These are phyloP conservation scores for Drosophila lutescens DNA, from an alignment of 2,888 invertebrate genomes.

Conservation along the genomic window DNA sequence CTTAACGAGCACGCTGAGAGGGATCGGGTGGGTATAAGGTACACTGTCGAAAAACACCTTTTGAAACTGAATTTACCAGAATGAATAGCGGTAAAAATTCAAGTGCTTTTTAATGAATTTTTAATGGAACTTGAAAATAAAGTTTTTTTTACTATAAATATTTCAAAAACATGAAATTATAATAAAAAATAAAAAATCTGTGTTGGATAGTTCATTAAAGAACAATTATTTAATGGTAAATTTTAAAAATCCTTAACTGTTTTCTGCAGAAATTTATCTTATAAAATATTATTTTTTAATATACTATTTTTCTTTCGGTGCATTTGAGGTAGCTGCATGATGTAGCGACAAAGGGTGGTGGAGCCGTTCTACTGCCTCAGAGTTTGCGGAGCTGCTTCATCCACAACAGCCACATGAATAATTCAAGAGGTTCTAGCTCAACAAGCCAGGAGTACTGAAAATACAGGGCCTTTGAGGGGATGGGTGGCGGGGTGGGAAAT, in stretches of 20 bases:
- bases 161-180: no score
- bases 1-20: conserved; percentile 27
- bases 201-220: no score
- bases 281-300: no score
- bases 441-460: conserved; percentile 31
- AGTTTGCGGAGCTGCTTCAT: conserved; percentile 26
- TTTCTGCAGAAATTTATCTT: no score
- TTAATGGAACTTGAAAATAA: no score
- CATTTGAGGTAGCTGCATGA: conserved; percentile 24
- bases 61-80: no score
- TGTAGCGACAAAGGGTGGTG: conserved; percentile 2
- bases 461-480: background rate
- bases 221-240: no score
- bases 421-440: conserved; percentile 43
- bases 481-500: background rate
- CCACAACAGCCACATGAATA: conserved; percentile 50
- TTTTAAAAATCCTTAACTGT: no score
- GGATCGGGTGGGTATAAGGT: conserved; percentile 15
- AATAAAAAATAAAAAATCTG: no score
- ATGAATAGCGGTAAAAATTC: no score
- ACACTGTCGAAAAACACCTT: conserved; percentile 1
- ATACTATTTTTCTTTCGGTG: background rate
- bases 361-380: conserved; percentile 21
- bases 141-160: no score
- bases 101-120: no score